Conservation (phyloP, 2,888 invertebrate genomes). For the Aporophyla lueneburgensis region DNA sequence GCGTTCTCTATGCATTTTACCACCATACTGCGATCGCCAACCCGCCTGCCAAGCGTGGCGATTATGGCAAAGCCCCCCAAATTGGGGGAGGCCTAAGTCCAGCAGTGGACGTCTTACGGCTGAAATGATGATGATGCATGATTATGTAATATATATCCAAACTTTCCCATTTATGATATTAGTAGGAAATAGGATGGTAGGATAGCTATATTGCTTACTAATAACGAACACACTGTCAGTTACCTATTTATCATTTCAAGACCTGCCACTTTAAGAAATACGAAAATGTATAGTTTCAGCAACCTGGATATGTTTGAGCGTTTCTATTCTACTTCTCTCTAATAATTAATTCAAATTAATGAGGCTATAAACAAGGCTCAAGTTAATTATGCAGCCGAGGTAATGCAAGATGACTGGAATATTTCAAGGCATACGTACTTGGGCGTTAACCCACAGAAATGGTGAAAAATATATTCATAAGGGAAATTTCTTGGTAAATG, state of each 20-base stretch:
- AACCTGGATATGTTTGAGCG: constrained; percentile 15
- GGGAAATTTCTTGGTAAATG: constrained; percentile 37
- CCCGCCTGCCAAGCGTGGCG: no score
- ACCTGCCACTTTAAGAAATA: neutral
- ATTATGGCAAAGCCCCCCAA: no score
- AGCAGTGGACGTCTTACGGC: no score
- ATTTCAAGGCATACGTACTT: constrained; percentile 59
- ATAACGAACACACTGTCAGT: neutral
- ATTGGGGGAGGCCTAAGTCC: no score
- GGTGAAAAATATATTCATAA: constrained; percentile 45
- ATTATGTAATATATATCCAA: no score
- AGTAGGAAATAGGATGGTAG: no score
- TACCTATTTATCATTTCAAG: neutral
- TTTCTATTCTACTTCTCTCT: constrained; percentile 34
- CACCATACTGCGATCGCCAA: no score
- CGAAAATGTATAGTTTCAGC: constrained; percentile 12
- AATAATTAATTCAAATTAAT: constrained; percentile 62
- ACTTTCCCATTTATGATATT: no score
- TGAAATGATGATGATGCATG: no score
- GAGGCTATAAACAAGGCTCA: constrained; percentile 65
- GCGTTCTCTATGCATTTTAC: no score
- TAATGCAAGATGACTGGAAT: constrained; percentile 65
- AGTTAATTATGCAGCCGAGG: constrained; percentile 68
- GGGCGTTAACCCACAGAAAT: constrained; percentile 31
- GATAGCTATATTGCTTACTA: neutral